phyloP scores from a whole-genome alignment of 2,113 vertebrate genomes.

The Labeo rohita region DNA sequence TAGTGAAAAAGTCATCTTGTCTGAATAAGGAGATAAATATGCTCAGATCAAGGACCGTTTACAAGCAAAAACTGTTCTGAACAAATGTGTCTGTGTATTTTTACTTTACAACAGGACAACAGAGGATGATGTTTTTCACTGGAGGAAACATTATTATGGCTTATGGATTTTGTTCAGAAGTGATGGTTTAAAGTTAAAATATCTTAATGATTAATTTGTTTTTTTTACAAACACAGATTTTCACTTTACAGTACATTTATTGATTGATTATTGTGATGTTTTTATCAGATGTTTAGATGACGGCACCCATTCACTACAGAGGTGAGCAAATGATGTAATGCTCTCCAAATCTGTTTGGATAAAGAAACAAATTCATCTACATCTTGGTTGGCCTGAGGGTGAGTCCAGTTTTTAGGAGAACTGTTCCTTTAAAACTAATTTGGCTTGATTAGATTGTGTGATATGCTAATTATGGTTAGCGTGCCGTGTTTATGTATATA shows the following conservation, averaged over 20 bases:
- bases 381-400: neutral
- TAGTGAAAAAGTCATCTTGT: too few species aligned
- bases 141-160: too few species aligned
- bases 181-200: too few species aligned
- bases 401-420: neutral
- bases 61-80: too few species aligned
- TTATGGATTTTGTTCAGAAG: too few species aligned
- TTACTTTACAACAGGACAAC: too few species aligned
- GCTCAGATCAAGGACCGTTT: too few species aligned
- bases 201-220: too few species aligned
- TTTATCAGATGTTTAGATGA: neutral
- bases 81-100: too few species aligned
- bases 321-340: neutral
- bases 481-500: neutral
- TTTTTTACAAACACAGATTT: too few species aligned
- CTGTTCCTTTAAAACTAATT: neutral
- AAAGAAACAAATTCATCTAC: neutral
- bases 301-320: neutral
- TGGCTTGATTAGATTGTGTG: neutral
- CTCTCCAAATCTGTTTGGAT: neutral
- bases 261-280: neutral
- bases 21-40: too few species aligned
- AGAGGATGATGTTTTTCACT: too few species aligned
- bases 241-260: neutral
- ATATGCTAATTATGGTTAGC: neutral